These are phyloP conservation scores for Chlorodrepanis virens DNA, from an alignment of 2,113 vertebrate genomes.

Conservation along the genomic window DNA sequence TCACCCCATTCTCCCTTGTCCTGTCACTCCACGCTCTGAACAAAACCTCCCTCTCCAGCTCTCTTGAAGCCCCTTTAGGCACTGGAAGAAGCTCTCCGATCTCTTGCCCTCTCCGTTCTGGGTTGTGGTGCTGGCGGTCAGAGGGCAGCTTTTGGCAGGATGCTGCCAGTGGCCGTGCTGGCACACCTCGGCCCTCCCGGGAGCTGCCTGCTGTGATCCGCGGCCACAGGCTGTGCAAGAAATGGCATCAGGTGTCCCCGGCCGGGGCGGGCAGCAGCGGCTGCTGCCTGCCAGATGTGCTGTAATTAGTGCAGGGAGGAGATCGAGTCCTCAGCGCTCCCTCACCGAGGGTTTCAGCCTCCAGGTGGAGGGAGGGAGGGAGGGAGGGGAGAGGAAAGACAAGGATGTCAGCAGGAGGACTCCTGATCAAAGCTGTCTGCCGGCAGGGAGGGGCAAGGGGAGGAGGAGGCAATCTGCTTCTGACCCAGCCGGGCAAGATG, in stretches of 20 bases:
- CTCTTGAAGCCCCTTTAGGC: neutral
- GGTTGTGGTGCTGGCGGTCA: neutral
- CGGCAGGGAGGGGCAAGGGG: neutral
- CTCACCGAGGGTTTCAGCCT: neutral
- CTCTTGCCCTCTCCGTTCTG: neutral
- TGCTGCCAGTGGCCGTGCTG: fast-evolving
- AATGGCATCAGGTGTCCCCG: neutral
- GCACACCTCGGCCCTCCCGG: fast-evolving
- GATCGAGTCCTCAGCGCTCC: neutral
- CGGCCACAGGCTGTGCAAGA: neutral
- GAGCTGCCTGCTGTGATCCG: neutral
- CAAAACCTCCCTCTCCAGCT: neutral
- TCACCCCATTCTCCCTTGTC: neutral
- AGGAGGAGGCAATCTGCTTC: neutral
- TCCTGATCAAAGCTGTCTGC: neutral
- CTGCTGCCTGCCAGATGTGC: constrained; percentile 16
- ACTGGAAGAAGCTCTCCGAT: neutral
- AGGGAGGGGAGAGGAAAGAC: neutral
- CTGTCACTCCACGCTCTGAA: neutral
- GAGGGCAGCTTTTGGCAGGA: neutral
- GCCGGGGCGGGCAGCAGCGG: neutral
- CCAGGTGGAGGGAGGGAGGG: neutral
- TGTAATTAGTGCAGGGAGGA: neutral
- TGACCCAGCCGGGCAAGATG: neutral
- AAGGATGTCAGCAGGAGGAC: neutral